Evolutionary conservation across 2,113 vertebrate species (phyloP), one percentile per base, ranked within the genome.

Genomic region (Neodon shergylaensis): DNA sequence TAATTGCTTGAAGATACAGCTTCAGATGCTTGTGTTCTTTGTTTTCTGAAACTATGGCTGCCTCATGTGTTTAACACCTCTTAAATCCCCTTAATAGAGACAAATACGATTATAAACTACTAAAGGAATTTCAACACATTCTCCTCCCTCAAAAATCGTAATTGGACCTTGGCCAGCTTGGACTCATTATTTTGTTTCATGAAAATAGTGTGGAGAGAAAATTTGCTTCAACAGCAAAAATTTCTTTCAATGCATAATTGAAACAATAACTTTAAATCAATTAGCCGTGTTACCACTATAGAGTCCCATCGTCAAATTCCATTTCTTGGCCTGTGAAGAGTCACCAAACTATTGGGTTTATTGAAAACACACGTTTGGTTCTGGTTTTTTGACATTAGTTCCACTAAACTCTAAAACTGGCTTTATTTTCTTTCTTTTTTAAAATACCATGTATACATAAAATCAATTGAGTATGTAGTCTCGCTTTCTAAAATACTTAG

Each of bases 301-400:
- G 58, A 79, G 26, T 73, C 76, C 63, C 44, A 74, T 77, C 63
- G 89, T 85, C 47, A 78, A 84, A 78, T 95, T 79, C 83, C n/a
- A 73, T 21, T 88, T 44, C 87, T 79, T 78, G 72, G n/a, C 83
- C 83, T 31, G 49, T 36, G 31, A 95, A 72, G 61, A 91, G 28
- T 78, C 76, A 88, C 6, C 74, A 93, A 92, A 81, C 44, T 49
- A 87, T 58, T 94, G 47, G 82, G n/a, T 83, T 88, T 49, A 94
- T 95, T 86, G 90, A 76, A 65, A 93, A 63, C 66, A 93, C 49
- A 82, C 49, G 33, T 95, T 77, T 94, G 88, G 54, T 91, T 94
- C 70, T 91, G 44, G 0, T 94, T 95, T 84, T 19, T 84, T 88
- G 22, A 93, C 70, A 77, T 72, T 93, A 70, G 4, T 77, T 88